Conservation (phyloP, 2,888 invertebrate genomes). For the Craniophora ligustri region DNA sequence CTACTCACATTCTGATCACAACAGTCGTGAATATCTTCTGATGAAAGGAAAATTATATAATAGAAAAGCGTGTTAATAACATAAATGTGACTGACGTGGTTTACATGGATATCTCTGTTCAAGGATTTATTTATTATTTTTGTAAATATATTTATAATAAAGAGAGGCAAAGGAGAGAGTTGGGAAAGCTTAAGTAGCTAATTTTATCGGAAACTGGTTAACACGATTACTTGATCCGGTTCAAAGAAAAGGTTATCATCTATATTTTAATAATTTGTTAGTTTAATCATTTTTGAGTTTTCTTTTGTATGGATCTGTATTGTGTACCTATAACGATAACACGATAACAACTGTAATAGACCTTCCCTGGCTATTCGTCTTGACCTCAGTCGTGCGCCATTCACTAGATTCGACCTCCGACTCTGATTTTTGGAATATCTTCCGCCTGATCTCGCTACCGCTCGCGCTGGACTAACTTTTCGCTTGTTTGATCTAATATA, state of each 20-base stretch:
- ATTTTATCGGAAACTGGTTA: slow-evolving; percentile 43
- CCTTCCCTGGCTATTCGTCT: neutral
- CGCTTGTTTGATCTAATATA: no score
- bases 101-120: no score
- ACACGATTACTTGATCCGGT: slow-evolving; percentile 39
- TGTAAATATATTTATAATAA: neutral
- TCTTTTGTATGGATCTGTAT: neutral
- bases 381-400: no score
- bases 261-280: slow-evolving; percentile 5
- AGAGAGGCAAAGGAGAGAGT: slow-evolving; percentile 30
- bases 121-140: neutral
- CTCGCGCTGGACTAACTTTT: no score
- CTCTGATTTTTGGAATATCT: neutral
- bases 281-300: neutral
- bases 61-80: neutral
- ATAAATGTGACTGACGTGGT: no score
- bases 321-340: neutral
- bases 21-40: slow-evolving; percentile 10
- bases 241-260: slow-evolving; percentile 28
- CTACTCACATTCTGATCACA: slow-evolving; percentile 5
- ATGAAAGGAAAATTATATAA: slow-evolving; percentile 5
- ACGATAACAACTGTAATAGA: no score
- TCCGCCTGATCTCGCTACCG: neutral
- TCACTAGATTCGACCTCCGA: neutral
- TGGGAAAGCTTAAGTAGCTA: slow-evolving; percentile 42